Percentiles rank a stretch among this genome's conserved stretches.
Evolutionary conservation across 2,797 vertebrate genomes (phyloP).

Genomic region (Takifugu rubripes): DNA sequence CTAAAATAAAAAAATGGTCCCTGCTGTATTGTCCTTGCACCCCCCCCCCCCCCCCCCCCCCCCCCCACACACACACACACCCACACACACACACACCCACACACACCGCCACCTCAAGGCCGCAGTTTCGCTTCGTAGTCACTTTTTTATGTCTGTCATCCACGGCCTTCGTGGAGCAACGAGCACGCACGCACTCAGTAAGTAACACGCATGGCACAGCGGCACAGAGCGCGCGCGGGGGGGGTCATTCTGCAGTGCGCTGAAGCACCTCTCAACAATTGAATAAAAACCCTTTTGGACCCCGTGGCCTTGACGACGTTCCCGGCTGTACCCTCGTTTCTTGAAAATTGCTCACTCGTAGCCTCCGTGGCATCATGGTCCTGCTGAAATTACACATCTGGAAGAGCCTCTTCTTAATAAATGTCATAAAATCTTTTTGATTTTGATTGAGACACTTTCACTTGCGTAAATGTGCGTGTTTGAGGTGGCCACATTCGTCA

Average conservation of each 20-base stretch:
- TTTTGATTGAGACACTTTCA: too few species aligned
- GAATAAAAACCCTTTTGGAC: constrained; percentile 1
- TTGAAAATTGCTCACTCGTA: too few species aligned
- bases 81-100: background rate
- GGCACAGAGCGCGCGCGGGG: constrained; percentile 19
- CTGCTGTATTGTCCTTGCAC: constrained; percentile 36
- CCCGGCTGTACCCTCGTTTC: background rate
- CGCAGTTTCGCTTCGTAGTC: constrained; percentile 59
- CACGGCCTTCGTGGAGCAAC: constrained; percentile 50
- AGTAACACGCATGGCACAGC: constrained; percentile 48
- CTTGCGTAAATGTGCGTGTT: too few species aligned
- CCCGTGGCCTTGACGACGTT: background rate
- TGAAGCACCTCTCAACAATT: constrained; percentile 12
- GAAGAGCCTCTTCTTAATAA: too few species aligned
- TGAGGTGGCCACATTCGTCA: too few species aligned
- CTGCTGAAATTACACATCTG: too few species aligned
- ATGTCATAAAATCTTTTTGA: too few species aligned
- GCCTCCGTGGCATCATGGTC: too few species aligned
- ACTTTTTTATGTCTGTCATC: constrained; percentile 46
- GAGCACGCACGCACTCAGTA: constrained; percentile 28
- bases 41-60: too few species aligned
- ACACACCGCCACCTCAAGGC: constrained; percentile 48
- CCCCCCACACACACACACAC: background rate
- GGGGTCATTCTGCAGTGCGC: constrained; percentile 14
- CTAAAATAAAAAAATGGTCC: constrained; percentile 6